Base-by-base conservation (phyloP, 2,888 invertebrate genomes). In the Drosophila planitibia region DNA sequence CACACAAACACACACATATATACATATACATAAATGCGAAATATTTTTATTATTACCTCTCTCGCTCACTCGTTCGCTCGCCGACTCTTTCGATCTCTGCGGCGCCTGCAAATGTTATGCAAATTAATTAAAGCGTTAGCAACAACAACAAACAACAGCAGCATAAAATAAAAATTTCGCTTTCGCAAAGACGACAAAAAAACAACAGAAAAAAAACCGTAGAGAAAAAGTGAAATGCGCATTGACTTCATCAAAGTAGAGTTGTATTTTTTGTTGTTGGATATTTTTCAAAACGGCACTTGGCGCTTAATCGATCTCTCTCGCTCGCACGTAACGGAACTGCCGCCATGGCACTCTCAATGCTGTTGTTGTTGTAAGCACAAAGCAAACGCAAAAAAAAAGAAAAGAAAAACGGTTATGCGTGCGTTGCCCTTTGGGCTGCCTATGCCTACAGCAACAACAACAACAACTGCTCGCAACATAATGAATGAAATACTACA, bases 351-450 rank as follows among this genome's bases (percentile, higher is more conserved):
- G 68, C 74, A 47, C 61, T 72, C 74, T 71, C 69, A 39, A 30
- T 65, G 72, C 47, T 55, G 47, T 67, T 63, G 65, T 59, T 80
- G 59, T 35, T 70, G 60, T 55, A 63, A 62, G 74, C 67, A 70
- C 82, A 74, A 78, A 70, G 73, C 68, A 66, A 83, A 81, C 58
- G 71, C 60, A 70, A 78, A 81, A 74, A 68, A 76, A 58, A 71
- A 60, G 3, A 52, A 12, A n/a, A 30, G 28, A 64, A 79, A 76
- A 82, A 77, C 70, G 75, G 81, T 74, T 79, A 80, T 85, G 78
- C 83, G 83, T 90, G 86, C 86, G 87, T 87, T 87, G 90, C 86
- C 90, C 86, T 87, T 85, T 90, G 79, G 73, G 65, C 66, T 83
- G 72, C 58, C 55, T 67, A 63, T 62, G 64, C 69, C 67, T 55